Evolutionary conservation across 2,888 invertebrate genomes (phyloP).

Genomic region (Alviniconcha strummeri): DNA sequence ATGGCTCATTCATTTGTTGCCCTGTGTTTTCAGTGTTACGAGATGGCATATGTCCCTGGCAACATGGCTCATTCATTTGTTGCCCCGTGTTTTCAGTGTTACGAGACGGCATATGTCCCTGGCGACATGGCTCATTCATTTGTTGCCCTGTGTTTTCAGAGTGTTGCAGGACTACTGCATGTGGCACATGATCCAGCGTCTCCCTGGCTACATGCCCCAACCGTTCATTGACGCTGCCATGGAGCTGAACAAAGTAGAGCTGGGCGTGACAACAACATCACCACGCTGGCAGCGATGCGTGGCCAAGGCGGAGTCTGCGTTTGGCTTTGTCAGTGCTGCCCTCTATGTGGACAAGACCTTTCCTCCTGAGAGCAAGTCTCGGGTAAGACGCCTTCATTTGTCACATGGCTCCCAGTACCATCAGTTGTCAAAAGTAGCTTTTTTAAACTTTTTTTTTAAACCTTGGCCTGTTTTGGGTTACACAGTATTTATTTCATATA

Average conservation of each 20-base stretch:
- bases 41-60: slow-evolving; percentile 51
- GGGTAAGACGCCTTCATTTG: slow-evolving; percentile 48
- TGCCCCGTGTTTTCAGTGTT: slow-evolving; percentile 34
- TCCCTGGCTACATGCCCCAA: slow-evolving; percentile 52
- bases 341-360: slow-evolving; percentile 61
- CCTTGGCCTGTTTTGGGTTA: too few relatives aligned
- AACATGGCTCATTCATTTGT: slow-evolving; percentile 33
- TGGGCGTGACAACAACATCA: slow-evolving; percentile 47
- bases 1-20: background rate
- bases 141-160: slow-evolving; percentile 42
- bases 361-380: slow-evolving; percentile 50
- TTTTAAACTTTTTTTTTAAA: too few relatives aligned
- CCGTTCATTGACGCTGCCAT: slow-evolving; percentile 50
- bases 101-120: background rate
- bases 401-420: background rate
- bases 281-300: slow-evolving; percentile 60
- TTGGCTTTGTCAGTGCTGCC: slow-evolving; percentile 61
- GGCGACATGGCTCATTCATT: background rate
- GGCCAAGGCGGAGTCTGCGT: slow-evolving; percentile 41
- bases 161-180: slow-evolving; percentile 62
- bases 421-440: too few relatives aligned
- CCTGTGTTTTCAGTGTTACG: slow-evolving; percentile 49
- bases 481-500: too few relatives aligned
- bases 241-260: slow-evolving; percentile 49
- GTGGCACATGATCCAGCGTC: slow-evolving; percentile 48